phyloP scores from a whole-genome alignment of 2,797 vertebrate species.

The Melanotaenia trifasciata region DNA sequence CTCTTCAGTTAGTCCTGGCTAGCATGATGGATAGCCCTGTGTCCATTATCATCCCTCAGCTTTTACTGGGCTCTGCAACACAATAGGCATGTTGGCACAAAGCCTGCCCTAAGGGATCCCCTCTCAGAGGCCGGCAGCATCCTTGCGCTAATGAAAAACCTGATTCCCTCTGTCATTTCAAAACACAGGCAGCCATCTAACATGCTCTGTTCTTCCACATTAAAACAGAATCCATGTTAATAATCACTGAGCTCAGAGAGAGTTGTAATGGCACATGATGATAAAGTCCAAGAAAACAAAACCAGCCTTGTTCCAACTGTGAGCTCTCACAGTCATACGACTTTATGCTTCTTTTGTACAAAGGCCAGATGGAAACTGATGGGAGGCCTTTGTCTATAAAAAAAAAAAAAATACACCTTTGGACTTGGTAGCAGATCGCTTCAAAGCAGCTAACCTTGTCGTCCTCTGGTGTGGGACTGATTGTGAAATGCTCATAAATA shows the following conservation, averaged over 20 bases:
- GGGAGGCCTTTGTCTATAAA: conserved; percentile 14
- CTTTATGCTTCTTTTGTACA: conserved; percentile 16
- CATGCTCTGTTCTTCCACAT: conserved; percentile 12
- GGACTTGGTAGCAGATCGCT: conserved; percentile 49
- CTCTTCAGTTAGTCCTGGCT: conserved; percentile 54
- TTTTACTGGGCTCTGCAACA: conserved; percentile 68
- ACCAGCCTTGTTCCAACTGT: background rate
- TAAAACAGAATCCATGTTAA: conserved; percentile 21
- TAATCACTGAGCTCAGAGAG: conserved; percentile 3
- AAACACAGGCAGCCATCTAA: conserved; percentile 38
- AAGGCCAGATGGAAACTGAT: conserved; percentile 49
- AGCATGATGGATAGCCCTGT: conserved; percentile 61
- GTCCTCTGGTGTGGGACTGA: conserved; percentile 43
- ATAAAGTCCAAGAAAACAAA: conserved; percentile 15
- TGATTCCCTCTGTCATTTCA: conserved; percentile 49
- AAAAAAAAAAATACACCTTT: conserved; percentile 52
- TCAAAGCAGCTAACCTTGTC: conserved; percentile 54
- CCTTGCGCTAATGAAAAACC: conserved; percentile 72
- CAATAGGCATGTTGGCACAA: conserved; percentile 76
- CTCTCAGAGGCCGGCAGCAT: conserved; percentile 38
- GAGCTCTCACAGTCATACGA: conserved; percentile 21
- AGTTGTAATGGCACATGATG: conserved; percentile 17
- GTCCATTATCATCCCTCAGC: conserved; percentile 67
- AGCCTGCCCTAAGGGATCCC: conserved; percentile 70
- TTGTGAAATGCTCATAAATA: conserved; percentile 75